Percentiles rank a stretch among this genome's conserved stretches.
Evolutionary conservation across 2,113 vertebrate genomes (phyloP).

Genomic region (Tupaia tana): DNA sequence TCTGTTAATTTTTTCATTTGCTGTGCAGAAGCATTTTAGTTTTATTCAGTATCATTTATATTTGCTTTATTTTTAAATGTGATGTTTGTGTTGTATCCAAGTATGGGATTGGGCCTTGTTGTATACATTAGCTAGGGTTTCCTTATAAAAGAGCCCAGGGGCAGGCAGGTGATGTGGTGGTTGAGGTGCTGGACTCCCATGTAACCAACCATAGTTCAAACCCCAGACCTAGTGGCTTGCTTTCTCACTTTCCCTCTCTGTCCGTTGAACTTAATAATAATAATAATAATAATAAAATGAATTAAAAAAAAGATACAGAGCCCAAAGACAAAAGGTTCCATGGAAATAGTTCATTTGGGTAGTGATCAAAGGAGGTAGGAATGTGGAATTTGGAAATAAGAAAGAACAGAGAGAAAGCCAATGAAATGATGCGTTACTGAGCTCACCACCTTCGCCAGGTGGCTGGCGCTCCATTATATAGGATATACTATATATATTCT

Average conservation of each 20-base stretch:
- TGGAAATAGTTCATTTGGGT: too few species aligned
- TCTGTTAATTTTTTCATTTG: neutral
- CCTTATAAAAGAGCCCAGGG: neutral
- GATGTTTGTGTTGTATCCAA: neutral
- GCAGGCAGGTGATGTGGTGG: too few species aligned
- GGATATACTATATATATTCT: neutral
- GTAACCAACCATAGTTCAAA: too few species aligned
- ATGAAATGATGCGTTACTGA: too few species aligned
- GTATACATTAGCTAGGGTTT: neutral
- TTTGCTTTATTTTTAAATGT: neutral
- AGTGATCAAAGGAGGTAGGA: neutral
- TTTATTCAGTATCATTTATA: neutral
- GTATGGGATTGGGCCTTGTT: neutral
- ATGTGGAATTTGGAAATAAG: neutral
- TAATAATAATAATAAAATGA: too few species aligned
- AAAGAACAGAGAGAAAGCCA: neutral
- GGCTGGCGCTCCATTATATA: too few species aligned
- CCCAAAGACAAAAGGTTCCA: neutral
- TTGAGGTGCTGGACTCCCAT: too few species aligned
- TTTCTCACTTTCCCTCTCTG: too few species aligned
- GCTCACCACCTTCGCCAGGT: accelerated
- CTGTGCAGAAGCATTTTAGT: neutral
- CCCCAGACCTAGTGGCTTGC: too few species aligned
- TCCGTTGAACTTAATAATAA: too few species aligned
- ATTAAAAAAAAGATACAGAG: too few species aligned